Percentiles rank a stretch among this genome's conserved stretches.
Conservation (phyloP, 2,888 invertebrate genomes). For the Latheticus oryzae region DNA sequence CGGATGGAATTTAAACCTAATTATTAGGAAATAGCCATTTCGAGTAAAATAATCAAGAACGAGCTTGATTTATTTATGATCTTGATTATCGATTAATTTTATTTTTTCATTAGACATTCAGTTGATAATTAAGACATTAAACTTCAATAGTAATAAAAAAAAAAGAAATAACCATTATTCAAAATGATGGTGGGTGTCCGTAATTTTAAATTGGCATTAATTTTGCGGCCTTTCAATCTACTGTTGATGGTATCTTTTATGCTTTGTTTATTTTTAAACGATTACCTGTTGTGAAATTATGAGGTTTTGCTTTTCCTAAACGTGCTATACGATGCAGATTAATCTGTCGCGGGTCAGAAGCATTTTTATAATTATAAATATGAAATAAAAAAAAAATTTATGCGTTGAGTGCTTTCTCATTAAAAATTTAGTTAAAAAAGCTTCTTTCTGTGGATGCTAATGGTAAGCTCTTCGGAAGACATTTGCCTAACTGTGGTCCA, state of each 20-base stretch:
- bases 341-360: too few relatives aligned
- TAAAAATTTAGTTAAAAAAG: constrained; percentile 42
- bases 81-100: constrained; percentile 11
- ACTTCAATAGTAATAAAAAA: constrained; percentile 7
- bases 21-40: not conserved
- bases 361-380: too few relatives aligned
- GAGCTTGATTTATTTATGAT: constrained; percentile 8
- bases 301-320: too few relatives aligned
- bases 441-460: constrained; percentile 8
- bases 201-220: constrained; percentile 16
- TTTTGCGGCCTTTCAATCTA: constrained; percentile 15
- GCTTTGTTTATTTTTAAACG: constrained; percentile 11
- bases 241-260: constrained; percentile 11
- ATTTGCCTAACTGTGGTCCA: constrained; percentile 51
- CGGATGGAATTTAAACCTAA: not conserved
- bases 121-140: constrained; percentile 26
- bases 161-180: constrained; percentile 9
- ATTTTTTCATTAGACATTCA: not conserved
- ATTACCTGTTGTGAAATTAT: not conserved
- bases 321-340: too few relatives aligned
- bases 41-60: constrained; percentile 6
- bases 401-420: constrained; percentile 32
- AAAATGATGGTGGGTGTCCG: constrained; percentile 20
- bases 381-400: constrained; percentile 11
- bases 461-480: constrained; percentile 41